Conservation (phyloP, 2,113 vertebrate genomes). For the Cavia aperea region DNA sequence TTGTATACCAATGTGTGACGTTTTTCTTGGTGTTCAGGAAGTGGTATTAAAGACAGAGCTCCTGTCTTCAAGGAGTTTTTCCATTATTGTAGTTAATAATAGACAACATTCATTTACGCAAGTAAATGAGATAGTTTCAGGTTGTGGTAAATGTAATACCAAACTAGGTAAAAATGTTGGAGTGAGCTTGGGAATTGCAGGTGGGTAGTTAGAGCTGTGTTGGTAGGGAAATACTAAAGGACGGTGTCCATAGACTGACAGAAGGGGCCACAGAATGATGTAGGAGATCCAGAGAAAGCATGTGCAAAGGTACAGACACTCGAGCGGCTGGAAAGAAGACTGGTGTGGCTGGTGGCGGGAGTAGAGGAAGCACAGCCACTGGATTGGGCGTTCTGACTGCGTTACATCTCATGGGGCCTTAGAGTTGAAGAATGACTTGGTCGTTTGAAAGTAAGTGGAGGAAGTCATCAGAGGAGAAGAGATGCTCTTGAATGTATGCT, state of each 20-base stretch:
- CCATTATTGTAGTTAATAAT: not conserved
- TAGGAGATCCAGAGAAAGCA: not conserved
- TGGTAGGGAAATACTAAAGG: not conserved
- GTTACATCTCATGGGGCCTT: not conserved
- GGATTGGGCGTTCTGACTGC: not conserved
- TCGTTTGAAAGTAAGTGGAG: not conserved
- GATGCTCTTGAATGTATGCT: not conserved
- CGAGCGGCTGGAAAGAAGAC: not conserved
- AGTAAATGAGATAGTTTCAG: not conserved
- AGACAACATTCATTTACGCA: not conserved
- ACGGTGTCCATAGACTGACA: not conserved
- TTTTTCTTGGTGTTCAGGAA: constrained; percentile 20
- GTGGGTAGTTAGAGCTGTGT: not conserved
- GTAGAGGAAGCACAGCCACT: not conserved
- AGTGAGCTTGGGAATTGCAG: not conserved
- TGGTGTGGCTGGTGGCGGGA: accelerated
- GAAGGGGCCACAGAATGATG: not conserved
- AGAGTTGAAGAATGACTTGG: not conserved
- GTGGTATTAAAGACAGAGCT: not conserved
- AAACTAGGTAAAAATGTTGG: not conserved
- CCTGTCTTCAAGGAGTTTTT: not conserved
- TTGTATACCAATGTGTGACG: not conserved
- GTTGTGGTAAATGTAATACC: not conserved
- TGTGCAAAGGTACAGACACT: not conserved
- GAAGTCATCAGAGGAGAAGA: not conserved